A percentile compares a stretch with the other conserved stretches of the same genome.
Evolutionary conservation across 2,888 invertebrate genomes (phyloP).

Genomic region (Caenorhabditis becei): DNA sequence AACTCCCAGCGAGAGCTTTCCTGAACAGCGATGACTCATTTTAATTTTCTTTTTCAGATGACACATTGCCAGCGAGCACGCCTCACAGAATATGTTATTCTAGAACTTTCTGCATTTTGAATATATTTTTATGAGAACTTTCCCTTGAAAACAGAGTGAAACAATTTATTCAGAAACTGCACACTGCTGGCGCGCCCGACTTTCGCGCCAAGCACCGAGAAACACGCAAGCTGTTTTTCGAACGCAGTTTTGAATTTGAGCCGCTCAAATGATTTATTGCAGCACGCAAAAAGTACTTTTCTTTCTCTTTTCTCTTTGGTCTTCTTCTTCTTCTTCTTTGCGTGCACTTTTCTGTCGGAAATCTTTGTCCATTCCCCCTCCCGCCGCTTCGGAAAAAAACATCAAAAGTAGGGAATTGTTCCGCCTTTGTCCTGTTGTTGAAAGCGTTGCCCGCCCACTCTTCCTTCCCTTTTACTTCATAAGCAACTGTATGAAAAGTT

Average conservation of each 20-base stretch:
- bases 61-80: no score
- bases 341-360: background rate
- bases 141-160: no score
- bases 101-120: no score
- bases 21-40: no score
- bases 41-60: no score
- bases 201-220: background rate
- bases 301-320: background rate
- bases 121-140: no score
- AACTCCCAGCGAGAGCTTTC: background rate
- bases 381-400: background rate
- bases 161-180: no score
- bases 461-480: no score
- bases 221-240: background rate
- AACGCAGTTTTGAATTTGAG: background rate
- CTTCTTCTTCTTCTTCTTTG: background rate
- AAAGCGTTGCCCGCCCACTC: background rate
- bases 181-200: background rate
- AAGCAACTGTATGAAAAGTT: background rate
- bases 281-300: background rate
- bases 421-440: conserved; percentile 7
- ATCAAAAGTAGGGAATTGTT: conserved; percentile 2
- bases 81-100: no score
- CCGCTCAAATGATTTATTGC: no score
- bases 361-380: background rate